A percentile compares a stretch with the other conserved stretches of the same genome.
Evolutionary conservation across 1,140 invertebrate genomes (phyloP).

Genomic region (Drosophila chauvacae): DNA sequence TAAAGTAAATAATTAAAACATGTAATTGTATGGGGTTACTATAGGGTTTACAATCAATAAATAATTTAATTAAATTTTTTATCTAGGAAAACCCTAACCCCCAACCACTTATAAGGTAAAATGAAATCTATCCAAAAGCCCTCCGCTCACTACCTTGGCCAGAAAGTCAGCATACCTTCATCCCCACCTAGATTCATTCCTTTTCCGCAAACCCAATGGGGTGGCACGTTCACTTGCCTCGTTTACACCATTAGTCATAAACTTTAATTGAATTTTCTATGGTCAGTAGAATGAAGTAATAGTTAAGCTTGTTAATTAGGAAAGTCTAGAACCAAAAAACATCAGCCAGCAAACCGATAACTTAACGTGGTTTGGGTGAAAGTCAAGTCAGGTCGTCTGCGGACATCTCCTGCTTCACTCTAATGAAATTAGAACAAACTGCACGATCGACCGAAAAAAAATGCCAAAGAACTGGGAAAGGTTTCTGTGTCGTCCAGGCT

Average conservation of each 20-base stretch:
- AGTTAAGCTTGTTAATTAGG: conserved; percentile 59
- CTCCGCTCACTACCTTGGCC: background rate
- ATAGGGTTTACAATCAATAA: too few relatives aligned
- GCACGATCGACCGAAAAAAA: conserved; percentile 34
- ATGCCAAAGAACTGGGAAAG: conserved; percentile 34
- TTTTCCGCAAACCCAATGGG: background rate
- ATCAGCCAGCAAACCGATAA: conserved; percentile 8
- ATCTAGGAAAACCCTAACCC: too few relatives aligned
- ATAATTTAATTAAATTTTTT: too few relatives aligned
- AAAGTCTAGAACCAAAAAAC: conserved; percentile 27
- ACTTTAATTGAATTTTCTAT: conserved; percentile 55
- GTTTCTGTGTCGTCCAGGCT: conserved; percentile 53
- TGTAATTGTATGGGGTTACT: background rate
- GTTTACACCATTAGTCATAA: conserved; percentile 28
- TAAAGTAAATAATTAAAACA: background rate
- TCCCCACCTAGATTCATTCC: background rate
- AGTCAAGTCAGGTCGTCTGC: conserved; percentile 43
- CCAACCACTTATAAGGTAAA: too few relatives aligned
- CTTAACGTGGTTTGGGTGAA: conserved; percentile 55
- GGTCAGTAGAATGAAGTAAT: conserved; percentile 26
- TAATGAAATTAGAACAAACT: conserved; percentile 58
- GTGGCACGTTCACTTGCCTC: conserved; percentile 9
- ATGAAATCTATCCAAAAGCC: background rate
- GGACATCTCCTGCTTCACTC: conserved; percentile 35
- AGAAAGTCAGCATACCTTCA: background rate